Conservation (phyloP, 2,113 vertebrate genomes). For the Ciconia stormi region DNA sequence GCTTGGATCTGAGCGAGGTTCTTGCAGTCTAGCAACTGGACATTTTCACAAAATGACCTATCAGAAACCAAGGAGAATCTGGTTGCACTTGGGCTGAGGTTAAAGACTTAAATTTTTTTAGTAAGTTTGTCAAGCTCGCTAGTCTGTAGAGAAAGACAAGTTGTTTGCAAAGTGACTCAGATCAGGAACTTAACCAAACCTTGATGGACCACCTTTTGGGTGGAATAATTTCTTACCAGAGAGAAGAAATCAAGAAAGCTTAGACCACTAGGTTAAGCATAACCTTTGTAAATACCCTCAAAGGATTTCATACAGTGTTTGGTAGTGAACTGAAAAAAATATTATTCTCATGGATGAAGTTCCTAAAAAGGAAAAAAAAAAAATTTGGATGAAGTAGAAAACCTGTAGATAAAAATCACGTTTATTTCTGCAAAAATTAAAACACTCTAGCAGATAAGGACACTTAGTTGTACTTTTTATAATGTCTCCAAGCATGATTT, state of each 20-base stretch:
- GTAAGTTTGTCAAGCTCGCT: neutral
- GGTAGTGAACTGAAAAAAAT: neutral
- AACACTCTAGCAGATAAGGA: neutral
- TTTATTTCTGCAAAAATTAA: neutral
- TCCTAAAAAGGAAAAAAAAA: neutral
- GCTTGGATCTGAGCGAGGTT: neutral
- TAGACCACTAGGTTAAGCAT: neutral
- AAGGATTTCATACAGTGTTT: neutral
- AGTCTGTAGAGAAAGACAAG: neutral
- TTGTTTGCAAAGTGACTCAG: neutral
- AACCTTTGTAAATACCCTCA: neutral
- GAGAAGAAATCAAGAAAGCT: neutral
- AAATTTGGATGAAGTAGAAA: neutral
- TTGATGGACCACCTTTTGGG: neutral
- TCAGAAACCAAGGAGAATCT: neutral
- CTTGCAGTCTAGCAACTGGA: neutral
- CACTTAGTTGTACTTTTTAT: neutral
- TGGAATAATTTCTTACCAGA: neutral
- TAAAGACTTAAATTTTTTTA: neutral
- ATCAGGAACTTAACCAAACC: neutral
- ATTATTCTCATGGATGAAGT: neutral
- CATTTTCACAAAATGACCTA: neutral
- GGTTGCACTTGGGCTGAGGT: neutral
- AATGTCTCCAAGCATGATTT: neutral
- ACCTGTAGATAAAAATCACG: neutral